Conservation (phyloP, 2,888 invertebrate genomes). For the Drosophila emarginata region DNA sequence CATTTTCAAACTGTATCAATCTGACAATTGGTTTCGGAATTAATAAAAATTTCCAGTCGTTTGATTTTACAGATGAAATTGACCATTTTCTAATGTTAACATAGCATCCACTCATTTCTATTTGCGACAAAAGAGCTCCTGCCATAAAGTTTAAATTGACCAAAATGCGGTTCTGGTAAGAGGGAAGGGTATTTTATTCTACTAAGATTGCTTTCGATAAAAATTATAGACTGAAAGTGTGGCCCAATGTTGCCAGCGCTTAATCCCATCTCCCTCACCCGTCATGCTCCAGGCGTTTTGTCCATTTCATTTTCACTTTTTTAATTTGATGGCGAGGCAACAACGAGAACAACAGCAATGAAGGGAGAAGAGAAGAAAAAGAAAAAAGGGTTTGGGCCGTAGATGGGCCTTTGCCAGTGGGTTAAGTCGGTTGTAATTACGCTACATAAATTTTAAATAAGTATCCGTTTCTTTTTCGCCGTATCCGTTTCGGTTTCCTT, state of each 20-base stretch:
- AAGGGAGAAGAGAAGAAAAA: constrained; percentile 4
- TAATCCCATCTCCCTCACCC: not conserved
- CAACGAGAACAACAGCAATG: constrained; percentile 19
- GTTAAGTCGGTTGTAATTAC: constrained; percentile 79
- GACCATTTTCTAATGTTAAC: not conserved
- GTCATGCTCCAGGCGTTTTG: constrained; percentile 10
- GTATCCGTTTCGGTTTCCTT: constrained; percentile 50
- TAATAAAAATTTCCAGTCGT: too few species aligned
- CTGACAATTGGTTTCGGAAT: too few species aligned
- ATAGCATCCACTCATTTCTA: not conserved
- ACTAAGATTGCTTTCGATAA: constrained; percentile 64
- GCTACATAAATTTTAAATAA: constrained; percentile 79
- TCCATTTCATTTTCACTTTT: constrained; percentile 41
- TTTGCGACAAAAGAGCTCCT: not conserved
- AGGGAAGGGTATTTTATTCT: not conserved
- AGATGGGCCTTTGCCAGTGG: constrained; percentile 53
- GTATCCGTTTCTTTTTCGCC: constrained; percentile 76
- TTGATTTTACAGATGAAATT: not conserved
- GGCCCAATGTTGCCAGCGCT: constrained; percentile 34
- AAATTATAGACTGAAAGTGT: constrained; percentile 66
- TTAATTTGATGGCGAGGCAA: constrained; percentile 41
- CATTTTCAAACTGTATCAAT: too few species aligned
- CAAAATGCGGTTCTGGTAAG: not conserved
- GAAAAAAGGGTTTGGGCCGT: constrained; percentile 16
- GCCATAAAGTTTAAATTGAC: not conserved